phyloP scores from a whole-genome alignment of 2,888 invertebrate genomes.

The Gryllus longicercus region DNA sequence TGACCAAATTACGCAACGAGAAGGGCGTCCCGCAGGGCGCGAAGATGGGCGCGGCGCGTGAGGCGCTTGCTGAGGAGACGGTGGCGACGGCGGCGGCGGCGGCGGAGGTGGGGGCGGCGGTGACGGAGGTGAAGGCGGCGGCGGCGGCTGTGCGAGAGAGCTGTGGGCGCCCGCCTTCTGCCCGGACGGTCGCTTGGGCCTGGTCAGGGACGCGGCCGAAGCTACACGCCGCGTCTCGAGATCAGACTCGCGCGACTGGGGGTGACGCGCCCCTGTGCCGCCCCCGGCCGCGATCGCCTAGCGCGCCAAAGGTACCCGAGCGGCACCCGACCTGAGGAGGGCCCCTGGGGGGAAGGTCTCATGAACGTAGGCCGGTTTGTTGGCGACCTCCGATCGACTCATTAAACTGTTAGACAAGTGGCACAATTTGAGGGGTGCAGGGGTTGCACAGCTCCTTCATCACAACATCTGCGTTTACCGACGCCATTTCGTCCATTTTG shows the following conservation, averaged over 20 bases:
- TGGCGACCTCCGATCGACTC: too few species aligned
- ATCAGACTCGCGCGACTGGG: constrained; percentile 17
- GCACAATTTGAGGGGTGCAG: too few species aligned
- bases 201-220: neutral
- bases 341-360: too few species aligned
- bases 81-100: neutral
- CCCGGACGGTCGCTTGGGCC: constrained; percentile 2
- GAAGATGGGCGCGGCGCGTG: constrained; percentile 8
- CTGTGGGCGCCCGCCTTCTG: neutral
- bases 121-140: neutral
- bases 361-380: too few species aligned
- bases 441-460: too few species aligned
- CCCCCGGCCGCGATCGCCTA: neutral
- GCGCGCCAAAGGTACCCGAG: too few species aligned
- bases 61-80: neutral
- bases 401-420: too few species aligned
- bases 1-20: constrained; percentile 50
- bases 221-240: constrained; percentile 2
- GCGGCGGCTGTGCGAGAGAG: neutral
- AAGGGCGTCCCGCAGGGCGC: constrained; percentile 42
- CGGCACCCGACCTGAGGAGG: too few species aligned
- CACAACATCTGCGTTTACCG: too few species aligned
- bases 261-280: neutral
- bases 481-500: too few species aligned
- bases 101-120: neutral